These are phyloP conservation scores for Myopa testacea DNA, from an alignment of 2,888 invertebrate genomes.

Conservation along the genomic window DNA sequence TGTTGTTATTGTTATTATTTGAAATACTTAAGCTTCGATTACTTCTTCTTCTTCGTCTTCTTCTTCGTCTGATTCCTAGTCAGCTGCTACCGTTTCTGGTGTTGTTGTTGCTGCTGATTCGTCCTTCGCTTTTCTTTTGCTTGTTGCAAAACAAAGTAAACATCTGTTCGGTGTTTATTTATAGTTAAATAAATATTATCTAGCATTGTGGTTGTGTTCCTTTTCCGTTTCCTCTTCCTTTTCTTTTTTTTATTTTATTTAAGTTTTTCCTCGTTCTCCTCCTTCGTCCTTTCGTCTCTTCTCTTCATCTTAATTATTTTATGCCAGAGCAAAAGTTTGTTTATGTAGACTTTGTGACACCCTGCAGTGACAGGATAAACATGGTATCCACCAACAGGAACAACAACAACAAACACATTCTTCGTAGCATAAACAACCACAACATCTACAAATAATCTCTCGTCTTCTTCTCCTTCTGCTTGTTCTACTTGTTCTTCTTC, in stretches of 20 bases:
- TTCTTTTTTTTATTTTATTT: no score
- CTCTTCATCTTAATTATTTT: background rate
- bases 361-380: conserved; percentile 25
- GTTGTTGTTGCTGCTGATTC: background rate
- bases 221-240: background rate
- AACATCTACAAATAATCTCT: no score
- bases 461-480: no score
- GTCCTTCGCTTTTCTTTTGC: no score
- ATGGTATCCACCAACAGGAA: background rate
- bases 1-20: no score
- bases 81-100: background rate
- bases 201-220: conserved; percentile 7
- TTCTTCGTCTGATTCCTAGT: no score
- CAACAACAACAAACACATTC: no score
- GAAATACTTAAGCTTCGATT: no score
- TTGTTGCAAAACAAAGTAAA: no score
- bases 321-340: background rate
- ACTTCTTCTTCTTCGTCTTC: no score
- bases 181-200: conserved; percentile 32
- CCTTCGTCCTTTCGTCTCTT: background rate
- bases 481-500: no score
- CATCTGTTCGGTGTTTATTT: conserved; percentile 13
- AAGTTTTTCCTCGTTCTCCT: background rate
- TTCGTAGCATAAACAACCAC: no score
- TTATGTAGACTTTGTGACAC: conserved; percentile 31